These are phyloP conservation scores for human (Homo sapiens) DNA, from an alignment of 2,113 vertebrate genomes.

Conservation along the genomic window GRCh38 chr2:145978501-145979000, in stretches of 20 bases:
- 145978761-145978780: background rate
- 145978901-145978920: background rate
- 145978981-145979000: background rate
- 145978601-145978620: background rate
- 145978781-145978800: background rate
- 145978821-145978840: background rate
- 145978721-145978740: background rate
- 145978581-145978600: background rate
- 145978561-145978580: background rate
- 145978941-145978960: background rate
- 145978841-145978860: too few relatives aligned
- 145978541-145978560: background rate
- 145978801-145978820: background rate
- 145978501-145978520: background rate
- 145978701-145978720: background rate
- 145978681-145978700: background rate
- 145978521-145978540: background rate
- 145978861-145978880: background rate
- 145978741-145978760: background rate
- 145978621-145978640: background rate
- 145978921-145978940: background rate
- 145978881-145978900: background rate
- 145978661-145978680: background rate
- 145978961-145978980: background rate
- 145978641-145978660: slow-evolving; percentile 15